These are phyloP conservation scores for Anthonomus grandis DNA, from an alignment of 1,140 invertebrate genomes.

Conservation along the genomic window DNA sequence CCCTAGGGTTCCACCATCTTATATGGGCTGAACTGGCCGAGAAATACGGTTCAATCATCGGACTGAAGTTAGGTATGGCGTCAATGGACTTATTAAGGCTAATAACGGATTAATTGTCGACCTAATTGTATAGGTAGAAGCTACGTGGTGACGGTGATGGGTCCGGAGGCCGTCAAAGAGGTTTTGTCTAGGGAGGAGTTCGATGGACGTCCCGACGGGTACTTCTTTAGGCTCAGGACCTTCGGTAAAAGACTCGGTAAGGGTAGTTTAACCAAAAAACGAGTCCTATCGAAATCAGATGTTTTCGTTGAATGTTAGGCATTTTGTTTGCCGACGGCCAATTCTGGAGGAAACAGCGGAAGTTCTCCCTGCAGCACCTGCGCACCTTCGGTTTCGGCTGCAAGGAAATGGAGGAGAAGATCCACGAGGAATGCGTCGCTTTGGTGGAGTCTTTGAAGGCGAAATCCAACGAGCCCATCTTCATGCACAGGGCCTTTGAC, in stretches of 20 bases:
- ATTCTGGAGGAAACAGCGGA: slow-evolving; percentile 71
- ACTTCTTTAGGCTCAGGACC: slow-evolving; percentile 66
- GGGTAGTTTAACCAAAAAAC: not conserved
- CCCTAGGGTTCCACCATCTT: slow-evolving; percentile 60
- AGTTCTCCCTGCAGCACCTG: slow-evolving; percentile 69
- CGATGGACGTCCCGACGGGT: slow-evolving; percentile 69
- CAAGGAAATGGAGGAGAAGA: slow-evolving; percentile 65
- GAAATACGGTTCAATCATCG: slow-evolving; percentile 60
- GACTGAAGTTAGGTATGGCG: slow-evolving; percentile 59
- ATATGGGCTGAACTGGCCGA: slow-evolving; percentile 58
- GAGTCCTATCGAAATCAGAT: not conserved
- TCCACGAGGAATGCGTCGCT: slow-evolving; percentile 60
- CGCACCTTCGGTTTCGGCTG: slow-evolving; percentile 72
- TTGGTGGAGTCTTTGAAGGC: slow-evolving; percentile 53
- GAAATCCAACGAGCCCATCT: slow-evolving; percentile 41
- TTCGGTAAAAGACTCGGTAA: slow-evolving; percentile 64
- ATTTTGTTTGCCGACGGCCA: slow-evolving; percentile 74
- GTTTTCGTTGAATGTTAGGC: slow-evolving; percentile 47
- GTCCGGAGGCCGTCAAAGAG: slow-evolving; percentile 56
- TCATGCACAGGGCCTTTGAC: slow-evolving; percentile 52
- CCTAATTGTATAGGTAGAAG: slow-evolving; percentile 47
- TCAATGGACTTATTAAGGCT: no score
- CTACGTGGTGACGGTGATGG: slow-evolving; percentile 60
- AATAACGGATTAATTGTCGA: not conserved
- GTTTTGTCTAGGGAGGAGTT: slow-evolving; percentile 64